phyloP scores from a whole-genome alignment of 2,888 invertebrate species.

The Oxyscelio sp. region DNA sequence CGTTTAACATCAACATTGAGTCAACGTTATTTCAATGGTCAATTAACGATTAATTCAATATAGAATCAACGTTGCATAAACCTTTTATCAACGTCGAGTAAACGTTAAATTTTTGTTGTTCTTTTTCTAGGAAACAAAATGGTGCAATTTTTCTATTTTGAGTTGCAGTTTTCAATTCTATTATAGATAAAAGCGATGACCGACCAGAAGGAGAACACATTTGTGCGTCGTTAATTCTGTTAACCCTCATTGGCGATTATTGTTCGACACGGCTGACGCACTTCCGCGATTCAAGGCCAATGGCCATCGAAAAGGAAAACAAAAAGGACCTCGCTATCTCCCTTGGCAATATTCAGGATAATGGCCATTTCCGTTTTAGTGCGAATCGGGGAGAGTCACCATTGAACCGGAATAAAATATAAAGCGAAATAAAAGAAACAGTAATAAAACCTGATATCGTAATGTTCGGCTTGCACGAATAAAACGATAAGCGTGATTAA shows the following conservation, averaged over 20 bases:
- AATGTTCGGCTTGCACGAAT: conserved; percentile 27
- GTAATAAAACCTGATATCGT: conserved; percentile 35
- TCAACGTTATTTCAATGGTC: no score
- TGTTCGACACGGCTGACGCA: conserved; percentile 64
- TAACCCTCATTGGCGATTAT: conserved; percentile 30
- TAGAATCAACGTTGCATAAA: no score
- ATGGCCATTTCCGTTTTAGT: conserved; percentile 63
- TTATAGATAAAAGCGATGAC: no score
- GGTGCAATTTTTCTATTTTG: no score
- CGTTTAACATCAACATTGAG: no score
- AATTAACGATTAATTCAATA: no score
- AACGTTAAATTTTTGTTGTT: no score
- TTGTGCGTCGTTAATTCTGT: conserved; percentile 10
- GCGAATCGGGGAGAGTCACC: conserved; percentile 58
- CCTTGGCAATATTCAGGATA: conserved; percentile 65
- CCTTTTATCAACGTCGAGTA: no score
- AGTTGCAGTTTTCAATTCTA: no score
- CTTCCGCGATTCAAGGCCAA: conserved; percentile 82
- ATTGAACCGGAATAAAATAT: conserved; percentile 57
- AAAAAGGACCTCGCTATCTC: conserved; percentile 60
- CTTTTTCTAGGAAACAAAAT: no score
- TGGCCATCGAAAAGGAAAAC: conserved; percentile 65
- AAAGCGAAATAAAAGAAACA: conserved; percentile 45
- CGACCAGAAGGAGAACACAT: conserved; percentile 8
- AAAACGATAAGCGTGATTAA: conserved; percentile 50